These are phyloP conservation scores for Siphlonurus alternatus DNA, from an alignment of 2,888 invertebrate genomes.

Conservation along the genomic window DNA sequence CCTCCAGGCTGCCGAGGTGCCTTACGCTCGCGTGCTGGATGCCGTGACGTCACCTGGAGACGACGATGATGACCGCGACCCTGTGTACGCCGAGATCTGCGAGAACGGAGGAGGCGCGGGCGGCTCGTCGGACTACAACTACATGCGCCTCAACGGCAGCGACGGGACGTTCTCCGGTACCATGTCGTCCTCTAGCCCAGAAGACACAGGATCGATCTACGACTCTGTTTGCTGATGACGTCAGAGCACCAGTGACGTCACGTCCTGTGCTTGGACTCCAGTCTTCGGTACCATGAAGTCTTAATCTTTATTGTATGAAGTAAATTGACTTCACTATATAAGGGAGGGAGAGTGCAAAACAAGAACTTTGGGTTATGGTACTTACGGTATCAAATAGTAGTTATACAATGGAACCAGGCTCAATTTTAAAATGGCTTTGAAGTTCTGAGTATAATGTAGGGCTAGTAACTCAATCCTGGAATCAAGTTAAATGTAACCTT, in stretches of 20 bases:
- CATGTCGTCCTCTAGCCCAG: slow-evolving; percentile 22
- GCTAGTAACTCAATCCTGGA: too few species aligned
- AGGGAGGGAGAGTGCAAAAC: too few species aligned
- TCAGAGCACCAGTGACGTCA: not conserved
- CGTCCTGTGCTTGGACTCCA: not conserved
- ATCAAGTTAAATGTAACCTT: too few species aligned
- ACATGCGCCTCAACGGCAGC: slow-evolving; percentile 22
- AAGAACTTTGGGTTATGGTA: too few species aligned
- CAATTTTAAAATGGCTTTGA: too few species aligned
- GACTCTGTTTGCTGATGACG: slow-evolving; percentile 25
- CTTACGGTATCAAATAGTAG: too few species aligned
- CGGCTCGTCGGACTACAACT: slow-evolving; percentile 19
- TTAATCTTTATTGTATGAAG: too few species aligned
- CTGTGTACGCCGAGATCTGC: slow-evolving; percentile 18
- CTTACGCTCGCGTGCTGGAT: slow-evolving; percentile 17
- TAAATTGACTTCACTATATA: too few species aligned
- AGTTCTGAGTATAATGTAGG: too few species aligned
- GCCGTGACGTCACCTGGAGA: slow-evolving; percentile 12
- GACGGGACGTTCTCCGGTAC: slow-evolving; percentile 24
- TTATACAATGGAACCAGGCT: too few species aligned
- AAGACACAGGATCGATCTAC: slow-evolving; percentile 23
- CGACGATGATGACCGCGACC: slow-evolving; percentile 14
- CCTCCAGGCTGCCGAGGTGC: slow-evolving; percentile 6
- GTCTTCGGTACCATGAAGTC: too few species aligned
- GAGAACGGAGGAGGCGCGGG: slow-evolving; percentile 11